Conservation (phyloP, 2,888 invertebrate genomes). For the Spodoptera littoralis region DNA sequence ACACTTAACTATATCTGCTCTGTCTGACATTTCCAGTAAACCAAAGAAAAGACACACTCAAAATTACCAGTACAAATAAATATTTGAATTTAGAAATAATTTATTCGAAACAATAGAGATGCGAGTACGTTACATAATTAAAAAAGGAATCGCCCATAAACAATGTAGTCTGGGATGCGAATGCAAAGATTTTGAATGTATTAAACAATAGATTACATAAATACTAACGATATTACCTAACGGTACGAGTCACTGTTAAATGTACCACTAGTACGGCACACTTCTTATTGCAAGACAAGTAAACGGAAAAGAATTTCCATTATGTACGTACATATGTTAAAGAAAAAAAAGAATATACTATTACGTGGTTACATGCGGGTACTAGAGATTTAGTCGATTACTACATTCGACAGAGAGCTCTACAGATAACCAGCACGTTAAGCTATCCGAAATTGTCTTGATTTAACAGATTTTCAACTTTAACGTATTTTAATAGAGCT, state of each 20-base stretch:
- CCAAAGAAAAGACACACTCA: too few relatives aligned
- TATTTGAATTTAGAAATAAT: too few relatives aligned
- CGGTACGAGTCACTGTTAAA: conserved; percentile 31
- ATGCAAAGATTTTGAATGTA: conserved; percentile 27
- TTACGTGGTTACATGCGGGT: too few relatives aligned
- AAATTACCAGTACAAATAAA: too few relatives aligned
- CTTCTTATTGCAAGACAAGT: conserved; percentile 2
- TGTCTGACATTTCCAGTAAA: too few relatives aligned
- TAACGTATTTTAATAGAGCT: too few relatives aligned
- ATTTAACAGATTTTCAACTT: too few relatives aligned
- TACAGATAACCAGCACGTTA: too few relatives aligned
- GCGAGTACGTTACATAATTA: conserved; percentile 11
- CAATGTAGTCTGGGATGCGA: conserved; percentile 45
- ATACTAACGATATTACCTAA: conserved; percentile 41
- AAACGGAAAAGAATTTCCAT: conserved; percentile 25
- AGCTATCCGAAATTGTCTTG: too few relatives aligned
- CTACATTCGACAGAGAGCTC: too few relatives aligned
- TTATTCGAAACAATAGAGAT: background rate
- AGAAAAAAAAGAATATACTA: background rate
- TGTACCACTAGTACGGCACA: conserved; percentile 27
- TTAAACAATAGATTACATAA: conserved; percentile 57
- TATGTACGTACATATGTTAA: background rate
- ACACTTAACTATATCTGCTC: too few relatives aligned
- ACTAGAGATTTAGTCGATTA: too few relatives aligned
- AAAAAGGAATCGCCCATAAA: conserved; percentile 10